Evolutionary conservation across 2,888 invertebrate species (phyloP).

Genomic region (Tachina fera): DNA sequence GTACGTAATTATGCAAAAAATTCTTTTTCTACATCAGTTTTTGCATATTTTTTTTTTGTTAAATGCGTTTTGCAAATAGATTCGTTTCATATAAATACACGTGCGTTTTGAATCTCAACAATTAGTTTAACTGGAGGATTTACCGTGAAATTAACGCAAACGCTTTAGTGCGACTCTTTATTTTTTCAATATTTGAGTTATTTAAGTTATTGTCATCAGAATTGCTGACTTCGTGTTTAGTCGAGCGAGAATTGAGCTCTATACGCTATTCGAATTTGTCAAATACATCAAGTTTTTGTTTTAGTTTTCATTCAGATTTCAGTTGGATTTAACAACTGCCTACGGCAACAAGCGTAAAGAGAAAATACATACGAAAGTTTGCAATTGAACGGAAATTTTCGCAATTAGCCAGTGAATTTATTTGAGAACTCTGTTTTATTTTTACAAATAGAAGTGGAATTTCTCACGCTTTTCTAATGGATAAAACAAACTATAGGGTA

Average conservation of each 20-base stretch:
- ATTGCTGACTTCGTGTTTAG: slow-evolving; percentile 32
- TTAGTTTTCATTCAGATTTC: slow-evolving; percentile 45
- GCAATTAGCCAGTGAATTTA: slow-evolving; percentile 66
- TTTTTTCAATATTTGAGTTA: background rate
- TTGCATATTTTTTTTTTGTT: slow-evolving; percentile 25
- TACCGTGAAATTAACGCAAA: slow-evolving; percentile 56
- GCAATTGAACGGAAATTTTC: slow-evolving; percentile 50
- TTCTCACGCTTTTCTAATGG: slow-evolving; percentile 55
- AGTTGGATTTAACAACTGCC: slow-evolving; percentile 38
- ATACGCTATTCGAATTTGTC: slow-evolving; percentile 43
- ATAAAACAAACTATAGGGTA: slow-evolving; percentile 63
- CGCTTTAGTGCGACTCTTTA: slow-evolving; percentile 9
- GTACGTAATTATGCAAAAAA: slow-evolving; percentile 54
- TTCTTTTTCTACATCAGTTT: slow-evolving; percentile 35
- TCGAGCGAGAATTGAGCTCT: slow-evolving; percentile 63
- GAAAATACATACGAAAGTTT: slow-evolving; percentile 8
- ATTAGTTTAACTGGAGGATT: slow-evolving; percentile 75
- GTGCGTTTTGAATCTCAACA: slow-evolving; percentile 72
- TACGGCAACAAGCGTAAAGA: slow-evolving; percentile 26
- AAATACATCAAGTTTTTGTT: slow-evolving; percentile 38
- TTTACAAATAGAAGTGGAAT: background rate
- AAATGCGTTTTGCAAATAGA: slow-evolving; percentile 56
- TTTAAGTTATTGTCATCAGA: slow-evolving; percentile 23
- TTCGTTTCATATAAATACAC: slow-evolving; percentile 70
- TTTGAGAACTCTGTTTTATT: slow-evolving; percentile 53